Conservation (phyloP, 2,797 vertebrate species). For the Pangasius larnaudii region DNA sequence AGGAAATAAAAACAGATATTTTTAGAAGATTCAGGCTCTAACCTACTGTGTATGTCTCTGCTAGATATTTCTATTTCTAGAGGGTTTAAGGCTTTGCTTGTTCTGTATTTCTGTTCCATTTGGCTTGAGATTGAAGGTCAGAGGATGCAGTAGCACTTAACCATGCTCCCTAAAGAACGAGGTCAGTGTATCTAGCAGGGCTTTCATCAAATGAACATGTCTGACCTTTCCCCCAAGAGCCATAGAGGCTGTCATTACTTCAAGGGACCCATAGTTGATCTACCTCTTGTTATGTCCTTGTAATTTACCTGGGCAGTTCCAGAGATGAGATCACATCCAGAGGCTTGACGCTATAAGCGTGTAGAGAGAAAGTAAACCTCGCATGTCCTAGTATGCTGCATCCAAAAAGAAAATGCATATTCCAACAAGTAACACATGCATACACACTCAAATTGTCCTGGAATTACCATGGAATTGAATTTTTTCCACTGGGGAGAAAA, state of each 20-base stretch:
- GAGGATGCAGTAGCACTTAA: constrained; percentile 34
- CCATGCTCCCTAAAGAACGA: constrained; percentile 38
- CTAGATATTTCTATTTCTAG: not conserved
- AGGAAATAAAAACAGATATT: not conserved
- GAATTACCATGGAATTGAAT: not conserved
- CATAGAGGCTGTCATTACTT: constrained; percentile 3
- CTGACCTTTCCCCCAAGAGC: constrained; percentile 34
- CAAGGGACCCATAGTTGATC: constrained; percentile 29
- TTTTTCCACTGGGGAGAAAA: not conserved
- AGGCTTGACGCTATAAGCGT: not conserved
- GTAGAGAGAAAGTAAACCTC: not conserved
- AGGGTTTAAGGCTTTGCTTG: not conserved
- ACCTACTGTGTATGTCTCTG: not conserved
- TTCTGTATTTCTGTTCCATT: constrained; percentile 23
- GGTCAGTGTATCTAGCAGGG: constrained; percentile 26
- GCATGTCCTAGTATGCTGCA: not conserved
- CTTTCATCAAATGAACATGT: constrained; percentile 41
- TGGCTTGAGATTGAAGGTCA: constrained; percentile 38
- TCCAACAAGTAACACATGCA: not conserved
- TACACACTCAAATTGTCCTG: not conserved
- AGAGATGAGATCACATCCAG: constrained; percentile 11
- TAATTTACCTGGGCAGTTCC: constrained; percentile 32
- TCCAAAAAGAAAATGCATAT: not conserved
- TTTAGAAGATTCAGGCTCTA: not conserved
- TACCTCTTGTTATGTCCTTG: constrained; percentile 33